Conservation (phyloP, 2,113 vertebrate species). For the Pontoporia blainvillei region DNA sequence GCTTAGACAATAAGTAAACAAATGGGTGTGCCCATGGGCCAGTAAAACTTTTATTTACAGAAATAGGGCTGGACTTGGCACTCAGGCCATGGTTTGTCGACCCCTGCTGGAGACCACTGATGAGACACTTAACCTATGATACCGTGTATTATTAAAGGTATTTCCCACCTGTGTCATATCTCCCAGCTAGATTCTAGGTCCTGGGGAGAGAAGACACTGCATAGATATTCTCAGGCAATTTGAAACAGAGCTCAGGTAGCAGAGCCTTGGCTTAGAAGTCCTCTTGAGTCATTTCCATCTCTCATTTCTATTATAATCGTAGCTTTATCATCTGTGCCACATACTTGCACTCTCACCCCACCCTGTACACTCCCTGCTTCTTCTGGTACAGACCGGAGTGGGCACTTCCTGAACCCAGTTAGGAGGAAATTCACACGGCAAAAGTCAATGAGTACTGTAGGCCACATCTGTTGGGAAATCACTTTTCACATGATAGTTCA, state of each 20-base stretch:
- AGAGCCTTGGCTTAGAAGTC: neutral
- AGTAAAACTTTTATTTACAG: neutral
- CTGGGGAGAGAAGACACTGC: neutral
- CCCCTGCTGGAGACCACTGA: neutral
- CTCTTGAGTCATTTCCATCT: conserved; percentile 15
- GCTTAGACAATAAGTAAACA: neutral
- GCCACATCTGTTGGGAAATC: conserved; percentile 31
- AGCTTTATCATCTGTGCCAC: neutral
- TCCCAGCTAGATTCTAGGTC: neutral
- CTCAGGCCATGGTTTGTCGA: neutral
- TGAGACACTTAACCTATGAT: neutral
- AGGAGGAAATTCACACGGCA: neutral
- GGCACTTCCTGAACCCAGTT: conserved; percentile 13
- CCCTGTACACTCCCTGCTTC: conserved; percentile 36
- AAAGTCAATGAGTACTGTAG: neutral
- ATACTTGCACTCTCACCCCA: neutral
- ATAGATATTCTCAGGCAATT: neutral
- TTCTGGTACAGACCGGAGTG: neutral
- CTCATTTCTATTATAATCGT: neutral
- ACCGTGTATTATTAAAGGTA: neutral
- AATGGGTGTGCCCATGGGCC: neutral
- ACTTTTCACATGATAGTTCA: neutral
- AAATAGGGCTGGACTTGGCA: neutral
- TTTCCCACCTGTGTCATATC: neutral
- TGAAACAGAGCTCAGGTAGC: neutral